Conservation (phyloP, 2,797 vertebrate species). For the Acanthopagrus latus region DNA sequence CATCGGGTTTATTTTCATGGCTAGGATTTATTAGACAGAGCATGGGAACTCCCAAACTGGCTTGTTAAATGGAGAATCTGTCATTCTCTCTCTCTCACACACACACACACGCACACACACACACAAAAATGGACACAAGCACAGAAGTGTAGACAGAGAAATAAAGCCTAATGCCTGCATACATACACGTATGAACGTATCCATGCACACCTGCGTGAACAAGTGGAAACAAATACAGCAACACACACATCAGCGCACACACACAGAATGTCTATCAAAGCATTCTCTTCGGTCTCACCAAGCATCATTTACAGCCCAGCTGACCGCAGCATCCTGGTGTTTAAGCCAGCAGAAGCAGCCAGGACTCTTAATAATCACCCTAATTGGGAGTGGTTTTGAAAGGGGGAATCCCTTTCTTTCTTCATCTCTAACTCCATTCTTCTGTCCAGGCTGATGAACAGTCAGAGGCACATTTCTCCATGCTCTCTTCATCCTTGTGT, state of each 20-base stretch:
- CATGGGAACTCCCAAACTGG: conserved; percentile 66
- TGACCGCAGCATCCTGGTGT: conserved; percentile 72
- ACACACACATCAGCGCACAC: neutral
- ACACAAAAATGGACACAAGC: conserved; percentile 18
- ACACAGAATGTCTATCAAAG: conserved; percentile 44
- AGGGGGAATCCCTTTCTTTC: conserved; percentile 69
- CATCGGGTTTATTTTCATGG: conserved; percentile 68
- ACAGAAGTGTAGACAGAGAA: conserved; percentile 21
- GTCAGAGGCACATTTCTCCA: conserved; percentile 54
- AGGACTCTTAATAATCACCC: conserved; percentile 67
- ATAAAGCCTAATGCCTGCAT: conserved; percentile 13
- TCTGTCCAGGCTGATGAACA: conserved; percentile 52
- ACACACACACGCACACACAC: too few relatives aligned
- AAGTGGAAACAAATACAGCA: conserved; percentile 54
- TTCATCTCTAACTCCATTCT: conserved; percentile 50
- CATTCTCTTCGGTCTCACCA: conserved; percentile 57
- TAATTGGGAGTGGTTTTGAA: conserved; percentile 75
- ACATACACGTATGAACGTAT: conserved; percentile 32
- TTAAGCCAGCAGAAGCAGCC: conserved; percentile 70
- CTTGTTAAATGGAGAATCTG: conserved; percentile 63
- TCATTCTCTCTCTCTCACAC: conserved; percentile 22
- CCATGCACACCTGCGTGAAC: conserved; percentile 39
- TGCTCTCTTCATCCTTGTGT: conserved; percentile 29
- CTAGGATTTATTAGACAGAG: conserved; percentile 72
- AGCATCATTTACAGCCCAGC: conserved; percentile 72